A percentile compares a stretch with the other conserved stretches of the same genome.
phyloP scores from a whole-genome alignment of 2,888 invertebrate species.

The Archaeoteleia sp. region DNA sequence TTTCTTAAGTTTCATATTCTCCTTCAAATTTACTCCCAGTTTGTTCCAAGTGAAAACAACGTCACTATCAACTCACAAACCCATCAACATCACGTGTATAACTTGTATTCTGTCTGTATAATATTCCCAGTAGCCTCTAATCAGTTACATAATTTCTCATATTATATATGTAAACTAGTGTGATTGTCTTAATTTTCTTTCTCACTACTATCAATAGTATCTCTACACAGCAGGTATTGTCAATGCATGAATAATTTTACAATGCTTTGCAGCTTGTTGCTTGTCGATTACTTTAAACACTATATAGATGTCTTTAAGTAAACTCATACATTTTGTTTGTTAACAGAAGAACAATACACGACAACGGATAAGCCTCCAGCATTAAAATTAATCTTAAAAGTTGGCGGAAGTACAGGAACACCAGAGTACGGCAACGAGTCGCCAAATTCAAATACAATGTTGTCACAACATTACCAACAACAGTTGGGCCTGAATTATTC shows the following conservation, averaged over 20 bases:
- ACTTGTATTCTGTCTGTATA: slow-evolving; percentile 14
- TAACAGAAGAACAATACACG: slow-evolving; percentile 65
- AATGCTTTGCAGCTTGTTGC: slow-evolving; percentile 46
- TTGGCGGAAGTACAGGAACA: slow-evolving; percentile 81
- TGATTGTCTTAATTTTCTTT: slow-evolving; percentile 7
- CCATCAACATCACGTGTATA: slow-evolving; percentile 31
- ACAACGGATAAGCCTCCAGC: slow-evolving; percentile 77
- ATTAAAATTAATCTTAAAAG: slow-evolving; percentile 84
- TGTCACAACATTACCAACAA: slow-evolving; percentile 72
- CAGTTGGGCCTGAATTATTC: slow-evolving; percentile 72
- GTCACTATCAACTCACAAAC: slow-evolving; percentile 60
- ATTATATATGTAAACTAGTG: background rate
- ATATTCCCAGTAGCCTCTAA: slow-evolving; percentile 16
- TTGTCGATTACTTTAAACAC: slow-evolving; percentile 30
- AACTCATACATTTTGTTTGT: too few species aligned
- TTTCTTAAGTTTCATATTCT: slow-evolving; percentile 52
- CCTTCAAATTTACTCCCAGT: slow-evolving; percentile 71
- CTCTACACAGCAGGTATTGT: slow-evolving; percentile 5
- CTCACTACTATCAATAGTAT: slow-evolving; percentile 3
- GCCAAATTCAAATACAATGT: slow-evolving; percentile 64
- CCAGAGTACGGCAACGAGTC: slow-evolving; percentile 77
- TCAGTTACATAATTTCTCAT: slow-evolving; percentile 1
- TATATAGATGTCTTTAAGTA: slow-evolving; percentile 12
- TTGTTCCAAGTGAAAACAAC: slow-evolving; percentile 71
- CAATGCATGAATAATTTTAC: slow-evolving; percentile 31